phyloP scores from a whole-genome alignment of 2,888 invertebrate genomes.

The Cephus rjabovi region DNA sequence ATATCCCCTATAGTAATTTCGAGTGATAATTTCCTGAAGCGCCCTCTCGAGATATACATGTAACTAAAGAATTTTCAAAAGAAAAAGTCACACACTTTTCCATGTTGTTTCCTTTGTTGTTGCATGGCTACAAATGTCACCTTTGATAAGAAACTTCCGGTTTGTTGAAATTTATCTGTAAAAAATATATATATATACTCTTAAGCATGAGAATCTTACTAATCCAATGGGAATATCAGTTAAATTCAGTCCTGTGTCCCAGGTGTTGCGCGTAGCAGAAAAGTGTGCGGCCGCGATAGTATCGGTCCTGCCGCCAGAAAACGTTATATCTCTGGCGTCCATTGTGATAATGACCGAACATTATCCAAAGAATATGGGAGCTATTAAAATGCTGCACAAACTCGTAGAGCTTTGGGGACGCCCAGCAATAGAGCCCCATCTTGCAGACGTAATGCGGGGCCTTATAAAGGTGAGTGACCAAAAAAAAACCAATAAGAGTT shows the following conservation, averaged over 20 bases:
- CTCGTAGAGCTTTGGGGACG: constrained; percentile 81
- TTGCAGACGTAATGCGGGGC: constrained; percentile 87
- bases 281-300: constrained; percentile 84
- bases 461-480: constrained; percentile 78
- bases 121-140: neutral
- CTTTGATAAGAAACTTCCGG: neutral
- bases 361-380: constrained; percentile 89
- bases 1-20: neutral
- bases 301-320: constrained; percentile 82
- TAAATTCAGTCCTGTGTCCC: constrained; percentile 29
- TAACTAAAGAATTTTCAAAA: neutral
- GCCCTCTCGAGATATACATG: neutral
- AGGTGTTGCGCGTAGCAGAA: constrained; percentile 88
- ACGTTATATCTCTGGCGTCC: constrained; percentile 79
- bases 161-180: neutral
- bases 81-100: neutral
- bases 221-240: constrained; percentile 1
- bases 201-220: neutral
- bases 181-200: no score
- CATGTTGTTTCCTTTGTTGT: neutral
- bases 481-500: neutral
- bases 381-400: constrained; percentile 91
- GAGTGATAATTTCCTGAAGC: neutral
- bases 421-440: constrained; percentile 79
- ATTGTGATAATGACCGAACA: constrained; percentile 91